These are phyloP conservation scores for Leucozona laternaria DNA, from an alignment of 2,888 invertebrate species.

Conservation along the genomic window DNA sequence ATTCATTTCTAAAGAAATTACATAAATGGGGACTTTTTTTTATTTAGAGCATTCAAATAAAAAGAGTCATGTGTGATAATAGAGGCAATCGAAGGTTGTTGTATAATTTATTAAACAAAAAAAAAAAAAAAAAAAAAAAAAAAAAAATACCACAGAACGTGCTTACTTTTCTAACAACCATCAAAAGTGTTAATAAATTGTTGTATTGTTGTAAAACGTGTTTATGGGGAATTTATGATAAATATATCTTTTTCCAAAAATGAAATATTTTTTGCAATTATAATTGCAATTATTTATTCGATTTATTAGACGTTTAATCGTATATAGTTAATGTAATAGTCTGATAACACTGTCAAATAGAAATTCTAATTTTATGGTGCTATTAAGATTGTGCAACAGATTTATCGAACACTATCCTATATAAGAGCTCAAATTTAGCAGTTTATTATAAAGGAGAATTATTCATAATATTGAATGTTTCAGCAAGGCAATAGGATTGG, in stretches of 20 bases:
- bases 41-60: slow-evolving; percentile 12
- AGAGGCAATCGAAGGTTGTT: neutral
- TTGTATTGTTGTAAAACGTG: slow-evolving; percentile 11
- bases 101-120: neutral
- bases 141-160: slow-evolving; percentile 51
- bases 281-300: slow-evolving; percentile 12
- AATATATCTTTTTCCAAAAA: slow-evolving; percentile 6
- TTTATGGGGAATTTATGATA: slow-evolving; percentile 44
- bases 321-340: slow-evolving; percentile 28
- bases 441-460: neutral
- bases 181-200: slow-evolving; percentile 34
- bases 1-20: slow-evolving; percentile 34
- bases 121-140: too few relatives aligned
- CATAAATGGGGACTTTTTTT: slow-evolving; percentile 7
- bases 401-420: neutral
- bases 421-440: too few relatives aligned
- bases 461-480: neutral
- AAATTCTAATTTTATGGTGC: slow-evolving; percentile 11
- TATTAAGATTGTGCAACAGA: slow-evolving; percentile 13
- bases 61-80: slow-evolving; percentile 36
- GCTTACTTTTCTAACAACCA: slow-evolving; percentile 23
- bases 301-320: slow-evolving; percentile 27
- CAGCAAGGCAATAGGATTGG: too few relatives aligned
- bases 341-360: neutral
- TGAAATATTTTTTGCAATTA: neutral